A percentile compares a stretch with the other conserved stretches of the same genome.
phyloP scores from a whole-genome alignment of 37 sponge, comb jelly and placozoan species.

The Corticium candelabrum region DNA sequence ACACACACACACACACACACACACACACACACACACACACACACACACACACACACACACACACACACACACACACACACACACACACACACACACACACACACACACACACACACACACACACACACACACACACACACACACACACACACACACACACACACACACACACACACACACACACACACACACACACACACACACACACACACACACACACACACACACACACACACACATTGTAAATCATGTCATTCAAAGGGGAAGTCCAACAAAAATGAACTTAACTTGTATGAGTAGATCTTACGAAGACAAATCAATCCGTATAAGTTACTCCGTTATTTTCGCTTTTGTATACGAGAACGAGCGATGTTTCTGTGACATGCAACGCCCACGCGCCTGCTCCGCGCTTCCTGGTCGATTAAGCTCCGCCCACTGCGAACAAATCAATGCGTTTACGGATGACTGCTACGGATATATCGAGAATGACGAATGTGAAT shows the following conservation, averaged over 20 bases:
- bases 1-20: background rate
- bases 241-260: background rate
- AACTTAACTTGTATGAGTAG: no score
- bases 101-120: conserved; percentile 46
- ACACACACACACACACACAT: conserved; percentile 16
- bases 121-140: conserved; percentile 22
- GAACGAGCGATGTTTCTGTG: no score
- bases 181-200: conserved; percentile 12
- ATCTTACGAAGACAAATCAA: no score
- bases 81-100: conserved; percentile 7
- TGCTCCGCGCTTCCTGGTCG: no score
- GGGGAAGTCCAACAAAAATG: no score
- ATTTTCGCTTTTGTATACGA: no score
- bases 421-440: no score
- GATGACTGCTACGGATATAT: no score
- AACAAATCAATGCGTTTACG: no score
- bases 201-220: conserved; percentile 22
- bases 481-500: no score
- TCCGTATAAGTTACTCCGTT: no score
- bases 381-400: no score
- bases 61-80: background rate
- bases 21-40: conserved; percentile 1
- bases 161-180: conserved; percentile 15
- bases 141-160: conserved; percentile 10
- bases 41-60: background rate